phyloP scores from a whole-genome alignment of 53 echinoderm and acorn worm species.

The Mesocentrotus franciscanus region DNA sequence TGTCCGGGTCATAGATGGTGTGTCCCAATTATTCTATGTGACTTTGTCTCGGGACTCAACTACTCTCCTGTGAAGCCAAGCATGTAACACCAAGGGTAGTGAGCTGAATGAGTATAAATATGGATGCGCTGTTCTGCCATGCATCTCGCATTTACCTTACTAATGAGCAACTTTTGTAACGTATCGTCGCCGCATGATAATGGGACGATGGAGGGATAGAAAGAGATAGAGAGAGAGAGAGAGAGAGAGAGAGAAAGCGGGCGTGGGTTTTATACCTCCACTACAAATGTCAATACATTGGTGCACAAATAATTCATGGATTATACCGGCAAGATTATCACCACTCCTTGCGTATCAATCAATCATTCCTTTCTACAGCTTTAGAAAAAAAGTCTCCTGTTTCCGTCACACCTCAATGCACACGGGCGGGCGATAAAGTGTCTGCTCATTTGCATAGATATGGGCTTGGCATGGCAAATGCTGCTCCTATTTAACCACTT shows the following conservation, averaged over 20 bases:
- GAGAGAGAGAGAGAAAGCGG: not conserved
- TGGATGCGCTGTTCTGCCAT: not conserved
- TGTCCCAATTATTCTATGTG: not conserved
- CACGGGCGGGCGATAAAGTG: constrained; percentile 6
- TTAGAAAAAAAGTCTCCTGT: constrained; percentile 9
- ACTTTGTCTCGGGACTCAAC: not conserved
- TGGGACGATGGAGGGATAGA: not conserved
- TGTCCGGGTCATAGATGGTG: not conserved
- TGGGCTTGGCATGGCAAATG: not conserved
- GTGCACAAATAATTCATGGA: constrained; percentile 49
- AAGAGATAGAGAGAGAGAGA: not conserved
- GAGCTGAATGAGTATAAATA: not conserved
- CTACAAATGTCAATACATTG: constrained; percentile 45
- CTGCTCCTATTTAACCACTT: not conserved
- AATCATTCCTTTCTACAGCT: constrained; percentile 36
- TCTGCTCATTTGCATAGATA: constrained; percentile 55
- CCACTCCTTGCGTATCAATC: constrained; percentile 48
- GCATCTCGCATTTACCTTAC: constrained; percentile 7
- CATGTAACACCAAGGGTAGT: not conserved
- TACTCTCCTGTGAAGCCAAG: not conserved
- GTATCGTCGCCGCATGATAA: not conserved
- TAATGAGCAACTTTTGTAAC: constrained; percentile 47
- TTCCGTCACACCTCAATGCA: constrained; percentile 10
- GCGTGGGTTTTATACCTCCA: not conserved
- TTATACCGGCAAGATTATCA: constrained; percentile 25